Base-by-base conservation (phyloP, 2,888 invertebrate species). In the Hyposoter didymator region DNA sequence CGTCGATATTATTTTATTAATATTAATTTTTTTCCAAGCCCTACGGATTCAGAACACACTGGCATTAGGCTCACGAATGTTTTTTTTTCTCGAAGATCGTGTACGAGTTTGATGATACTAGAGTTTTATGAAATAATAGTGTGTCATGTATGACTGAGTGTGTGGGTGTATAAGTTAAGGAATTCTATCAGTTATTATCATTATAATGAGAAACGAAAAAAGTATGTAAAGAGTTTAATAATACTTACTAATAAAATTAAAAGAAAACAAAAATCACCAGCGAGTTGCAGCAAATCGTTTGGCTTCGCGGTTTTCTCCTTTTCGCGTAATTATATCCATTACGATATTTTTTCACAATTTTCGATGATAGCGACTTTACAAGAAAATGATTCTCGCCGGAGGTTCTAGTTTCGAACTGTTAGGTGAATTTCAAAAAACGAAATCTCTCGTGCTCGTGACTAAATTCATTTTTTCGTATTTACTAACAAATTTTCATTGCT, bases 181-280 rank as follows among this genome's bases (percentile, higher is more conserved):
- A 90, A 90, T 90, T 92, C 89, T 91, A 92, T 90, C 89, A 89
- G 91, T 92, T 92, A 92, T 91, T 74, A 81, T 91, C 89, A 92
- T 91, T 91, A 91, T 91, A 91, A 92, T 87, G 89, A 91, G 82
- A 90, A 88, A 84, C 47, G 67, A 83, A 92, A 76, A 64, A 78
- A 78, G 89, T 91, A 92, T 92, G 91, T 92, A 92, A 92, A 91
- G 92, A 92, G 90, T 92, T 92, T 92, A 92, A 92, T 92, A 92
- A 90, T 91, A 91, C 91, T 91, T 91, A 91, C 90, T 91, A 91
- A 91, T 91, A 90, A 91, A 91, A 91, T 90, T 89, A 89, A 90
- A 90, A 90, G 90, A 85, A 85, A 82, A 85, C 70, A 55, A 76
- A 78, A 19, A 55, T 35, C 39, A 93, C 95, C 84, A 89, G 10